These are phyloP conservation scores for Lasioglossum marginatum DNA, from an alignment of 2,888 invertebrate genomes.

Conservation along the genomic window DNA sequence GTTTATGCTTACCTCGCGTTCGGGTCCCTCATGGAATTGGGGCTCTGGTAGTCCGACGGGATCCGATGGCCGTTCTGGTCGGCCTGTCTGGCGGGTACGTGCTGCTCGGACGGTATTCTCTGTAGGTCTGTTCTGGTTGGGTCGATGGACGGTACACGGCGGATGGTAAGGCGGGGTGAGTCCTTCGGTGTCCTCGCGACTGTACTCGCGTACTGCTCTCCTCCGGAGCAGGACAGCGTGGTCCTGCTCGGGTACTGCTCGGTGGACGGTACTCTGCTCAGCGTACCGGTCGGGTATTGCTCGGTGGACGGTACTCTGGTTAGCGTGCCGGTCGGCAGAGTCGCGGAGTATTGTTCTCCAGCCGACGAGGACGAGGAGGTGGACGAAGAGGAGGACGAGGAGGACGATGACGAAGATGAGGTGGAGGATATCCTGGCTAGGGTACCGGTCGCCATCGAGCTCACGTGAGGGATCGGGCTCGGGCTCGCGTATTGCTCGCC, in stretches of 20 bases:
- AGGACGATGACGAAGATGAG: constrained; percentile 66
- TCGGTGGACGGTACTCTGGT: constrained; percentile 79
- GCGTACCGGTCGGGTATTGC: constrained; percentile 58
- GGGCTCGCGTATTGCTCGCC: constrained; percentile 69
- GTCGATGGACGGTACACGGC: constrained; percentile 74
- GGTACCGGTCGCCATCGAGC: constrained; percentile 54
- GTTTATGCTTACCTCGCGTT: constrained; percentile 83
- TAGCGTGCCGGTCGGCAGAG: constrained; percentile 60
- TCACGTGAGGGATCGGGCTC: background rate
- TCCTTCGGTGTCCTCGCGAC: constrained; percentile 50
- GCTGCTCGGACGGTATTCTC: constrained; percentile 83
- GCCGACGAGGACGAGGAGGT: constrained; percentile 74
- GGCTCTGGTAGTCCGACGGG: constrained; percentile 82
- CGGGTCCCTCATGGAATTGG: constrained; percentile 80
- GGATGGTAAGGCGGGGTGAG: constrained; percentile 59
- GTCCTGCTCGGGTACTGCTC: constrained; percentile 67
- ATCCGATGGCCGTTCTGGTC: constrained; percentile 76
- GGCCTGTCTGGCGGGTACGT: constrained; percentile 62
- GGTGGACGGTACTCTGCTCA: constrained; percentile 67
- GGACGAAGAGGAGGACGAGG: constrained; percentile 79
- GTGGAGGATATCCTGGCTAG: constrained; percentile 78
- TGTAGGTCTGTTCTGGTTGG: constrained; percentile 73
- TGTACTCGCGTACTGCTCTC: constrained; percentile 56
- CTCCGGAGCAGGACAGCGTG: constrained; percentile 43
- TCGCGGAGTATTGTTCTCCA: constrained; percentile 70